A percentile compares a stretch with the other conserved stretches of the same genome.
These are phyloP conservation scores for Adrianichthys oophorus DNA, from an alignment of 2,797 vertebrate species.

Conservation along the genomic window DNA sequence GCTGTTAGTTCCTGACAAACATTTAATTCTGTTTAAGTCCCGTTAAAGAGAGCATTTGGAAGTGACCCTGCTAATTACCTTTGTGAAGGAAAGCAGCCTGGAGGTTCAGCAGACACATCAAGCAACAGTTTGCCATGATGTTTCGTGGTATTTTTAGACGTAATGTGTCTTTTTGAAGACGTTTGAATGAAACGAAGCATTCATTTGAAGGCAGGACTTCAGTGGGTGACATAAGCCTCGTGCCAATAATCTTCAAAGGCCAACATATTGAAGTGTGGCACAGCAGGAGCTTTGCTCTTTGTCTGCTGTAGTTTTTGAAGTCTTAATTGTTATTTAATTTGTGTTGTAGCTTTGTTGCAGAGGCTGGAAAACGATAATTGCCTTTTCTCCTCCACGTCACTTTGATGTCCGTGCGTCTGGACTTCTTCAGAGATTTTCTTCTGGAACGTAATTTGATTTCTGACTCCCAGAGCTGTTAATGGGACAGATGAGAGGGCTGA, in stretches of 20 bases:
- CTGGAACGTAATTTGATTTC: conserved; percentile 29
- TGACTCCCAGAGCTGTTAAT: conserved; percentile 1
- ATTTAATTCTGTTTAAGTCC: conserved; percentile 8
- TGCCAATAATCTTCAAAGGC: conserved; percentile 71
- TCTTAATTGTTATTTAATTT: conserved; percentile 76
- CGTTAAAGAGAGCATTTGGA: conserved; percentile 27
- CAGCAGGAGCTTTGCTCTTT: conserved; percentile 47
- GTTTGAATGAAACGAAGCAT: conserved; percentile 51
- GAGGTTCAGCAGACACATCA: conserved; percentile 9
- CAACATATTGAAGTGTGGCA: conserved; percentile 28
- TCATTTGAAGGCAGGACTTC: conserved; percentile 64
- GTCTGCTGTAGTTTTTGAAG: conserved; percentile 54
- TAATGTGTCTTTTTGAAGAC: conserved; percentile 64
- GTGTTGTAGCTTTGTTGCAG: conserved; percentile 69
- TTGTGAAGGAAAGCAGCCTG: conserved; percentile 29
- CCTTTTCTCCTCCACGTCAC: conserved; percentile 34
- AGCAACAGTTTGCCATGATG: conserved; percentile 35
- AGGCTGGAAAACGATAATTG: conserved; percentile 78
- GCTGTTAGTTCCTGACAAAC: conserved; percentile 4
- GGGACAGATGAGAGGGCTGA: too few relatives aligned
- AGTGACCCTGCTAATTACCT: conserved; percentile 31
- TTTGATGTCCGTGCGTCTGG: conserved; percentile 53
- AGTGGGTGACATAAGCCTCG: conserved; percentile 57
- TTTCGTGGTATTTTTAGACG: conserved; percentile 57
- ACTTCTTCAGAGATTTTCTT: conserved; percentile 26